Evolutionary conservation across 2,113 vertebrate species (phyloP), one percentile per base, ranked within the genome.

Genomic region (Nothocercus julius): DNA sequence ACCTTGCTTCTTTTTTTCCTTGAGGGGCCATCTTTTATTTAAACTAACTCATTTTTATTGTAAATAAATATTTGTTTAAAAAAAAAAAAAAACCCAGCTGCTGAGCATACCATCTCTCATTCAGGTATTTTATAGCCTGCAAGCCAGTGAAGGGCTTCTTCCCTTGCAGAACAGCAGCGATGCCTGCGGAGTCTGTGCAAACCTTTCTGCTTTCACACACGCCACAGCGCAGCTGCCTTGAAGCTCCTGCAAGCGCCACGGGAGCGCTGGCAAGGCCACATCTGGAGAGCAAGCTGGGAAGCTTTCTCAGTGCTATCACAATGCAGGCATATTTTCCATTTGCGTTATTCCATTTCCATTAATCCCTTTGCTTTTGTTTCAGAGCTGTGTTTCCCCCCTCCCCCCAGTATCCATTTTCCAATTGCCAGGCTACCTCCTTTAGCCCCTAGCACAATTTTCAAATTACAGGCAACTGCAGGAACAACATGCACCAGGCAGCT

Each of bases 371-470:
- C 9, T 42, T 76, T 40, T 30, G 22, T 66, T 92, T 68, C 49
- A 62, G 45, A 89, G 51, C 70, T 91, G 4, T 68, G 53, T 53
- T 81, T 56, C 36, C 36, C 36, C n/a, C 38, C 95, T 93, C 89
- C 56, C 42, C 3, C 54, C 12, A 24, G n/a, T 85, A 90, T 85
- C 93, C 64, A 78, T 92, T 97, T 96, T 90, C 73, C 74, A 85
- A 19, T 91, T 94, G 76, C 47, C 91, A 76, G 97, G 96, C 82
- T 86, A 90, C 77, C 89, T 96, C 74, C 78, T 85, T 83, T 91
- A 90, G 92, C 82, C 56, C 22, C 73, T 77, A 95, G 82, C 87
- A 97, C 38, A 34, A 87, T 95, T 96, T 97, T 95, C 58, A 86
- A 93, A 95, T 93, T 63, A 81, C 81, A 85, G 66, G 84, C 93